A percentile compares a stretch with the other conserved stretches of the same genome.
Evolutionary conservation across 2,113 vertebrate genomes (phyloP).

Genomic region (Noturus placidus): DNA sequence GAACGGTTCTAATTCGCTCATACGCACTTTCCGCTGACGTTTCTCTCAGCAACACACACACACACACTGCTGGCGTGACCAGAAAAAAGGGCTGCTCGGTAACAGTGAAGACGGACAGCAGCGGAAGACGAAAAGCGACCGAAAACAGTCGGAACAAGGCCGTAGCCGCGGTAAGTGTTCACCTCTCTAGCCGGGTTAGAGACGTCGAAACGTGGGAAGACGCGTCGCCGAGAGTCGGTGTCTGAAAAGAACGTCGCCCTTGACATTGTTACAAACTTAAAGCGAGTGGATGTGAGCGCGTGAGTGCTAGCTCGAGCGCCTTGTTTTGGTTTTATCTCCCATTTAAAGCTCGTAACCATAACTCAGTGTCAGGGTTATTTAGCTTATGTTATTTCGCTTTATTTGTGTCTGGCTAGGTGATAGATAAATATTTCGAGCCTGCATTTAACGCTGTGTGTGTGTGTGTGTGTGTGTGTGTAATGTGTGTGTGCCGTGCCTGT

Average conservation of each 20-base stretch:
- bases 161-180: slow-evolving; percentile 64
- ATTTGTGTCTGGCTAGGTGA: not conserved
- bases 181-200: not conserved
- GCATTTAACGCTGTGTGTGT: not conserved
- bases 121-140: slow-evolving; percentile 50
- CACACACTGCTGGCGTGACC: slow-evolving; percentile 61
- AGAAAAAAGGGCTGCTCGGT: slow-evolving; percentile 50
- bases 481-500: not conserved
- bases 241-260: slow-evolving; percentile 41
- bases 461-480: not conserved
- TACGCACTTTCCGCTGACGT: slow-evolving; percentile 75
- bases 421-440: not conserved
- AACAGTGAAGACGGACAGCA: slow-evolving; percentile 64
- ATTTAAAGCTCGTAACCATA: not conserved
- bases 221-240: slow-evolving; percentile 19
- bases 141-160: slow-evolving; percentile 51
- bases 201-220: not conserved
- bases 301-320: not conserved
- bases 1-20: slow-evolving; percentile 69
- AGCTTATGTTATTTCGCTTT: not conserved
- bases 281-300: not conserved
- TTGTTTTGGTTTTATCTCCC: slow-evolving; percentile 7
- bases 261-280: slow-evolving; percentile 60
- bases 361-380: not conserved
- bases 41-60: slow-evolving; percentile 64